Conservation (phyloP, 2,797 vertebrate species). For the Prionace glauca region DNA sequence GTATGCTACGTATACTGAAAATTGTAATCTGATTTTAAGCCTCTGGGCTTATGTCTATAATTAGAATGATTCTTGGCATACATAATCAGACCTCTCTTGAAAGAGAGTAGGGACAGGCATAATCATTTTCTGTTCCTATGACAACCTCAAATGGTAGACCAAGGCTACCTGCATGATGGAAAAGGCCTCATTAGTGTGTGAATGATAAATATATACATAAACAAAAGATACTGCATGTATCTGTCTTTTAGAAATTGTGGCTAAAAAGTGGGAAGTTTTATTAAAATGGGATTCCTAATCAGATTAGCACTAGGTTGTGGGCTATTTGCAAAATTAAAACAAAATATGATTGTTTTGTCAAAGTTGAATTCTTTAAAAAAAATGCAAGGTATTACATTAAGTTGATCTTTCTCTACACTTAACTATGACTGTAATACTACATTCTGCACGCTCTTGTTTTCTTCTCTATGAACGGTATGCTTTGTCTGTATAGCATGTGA, state of each 20-base stretch:
- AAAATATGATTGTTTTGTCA: neutral
- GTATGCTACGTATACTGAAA: neutral
- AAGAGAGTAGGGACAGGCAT: neutral
- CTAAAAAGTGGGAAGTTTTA: neutral
- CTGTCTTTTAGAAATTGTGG: neutral
- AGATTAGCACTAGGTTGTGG: neutral
- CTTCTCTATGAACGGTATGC: no score
- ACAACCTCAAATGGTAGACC: slow-evolving; percentile 1
- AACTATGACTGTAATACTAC: no score
- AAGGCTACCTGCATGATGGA: slow-evolving; percentile 10
- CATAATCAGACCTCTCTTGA: slow-evolving; percentile 23
- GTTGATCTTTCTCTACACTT: no score
- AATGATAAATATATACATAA: slow-evolving; percentile 11
- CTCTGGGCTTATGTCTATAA: slow-evolving; percentile 13
- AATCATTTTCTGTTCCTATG: slow-evolving; percentile 20
- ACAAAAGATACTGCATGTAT: neutral
- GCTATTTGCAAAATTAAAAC: neutral
- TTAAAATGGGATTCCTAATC: neutral
- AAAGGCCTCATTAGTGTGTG: neutral
- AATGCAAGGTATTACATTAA: neutral
- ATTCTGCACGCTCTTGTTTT: no score
- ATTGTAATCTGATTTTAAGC: slow-evolving; percentile 23
- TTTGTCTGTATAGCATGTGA: no score
- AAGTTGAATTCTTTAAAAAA: neutral
- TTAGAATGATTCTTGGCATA: slow-evolving; percentile 30